phyloP scores from a whole-genome alignment of 2,797 vertebrate species.

The Sebastes diaconus region DNA sequence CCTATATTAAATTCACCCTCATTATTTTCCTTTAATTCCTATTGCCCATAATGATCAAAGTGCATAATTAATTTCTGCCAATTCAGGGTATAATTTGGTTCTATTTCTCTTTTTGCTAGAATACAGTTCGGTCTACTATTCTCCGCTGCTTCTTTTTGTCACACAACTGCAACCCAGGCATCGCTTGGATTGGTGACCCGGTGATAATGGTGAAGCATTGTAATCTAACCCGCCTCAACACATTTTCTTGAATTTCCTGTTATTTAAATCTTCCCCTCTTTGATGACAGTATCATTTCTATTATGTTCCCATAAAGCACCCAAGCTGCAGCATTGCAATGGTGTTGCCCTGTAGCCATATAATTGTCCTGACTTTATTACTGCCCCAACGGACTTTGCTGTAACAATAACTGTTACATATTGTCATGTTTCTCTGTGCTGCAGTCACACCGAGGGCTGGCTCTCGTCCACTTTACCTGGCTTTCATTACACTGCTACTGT shows the following conservation, averaged over 20 bases:
- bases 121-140: background rate
- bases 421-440: conserved; percentile 38
- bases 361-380: conserved; percentile 58
- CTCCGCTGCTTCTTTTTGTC: background rate
- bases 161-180: background rate
- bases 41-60: conserved; percentile 79
- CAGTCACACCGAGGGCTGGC: conserved; percentile 10
- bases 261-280: conserved; percentile 33
- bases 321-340: conserved; percentile 45
- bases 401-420: conserved; percentile 46
- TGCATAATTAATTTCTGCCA: conserved; percentile 81
- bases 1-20: conserved; percentile 41
- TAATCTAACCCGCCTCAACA: conserved; percentile 2
- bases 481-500: conserved; percentile 36
- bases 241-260: conserved; percentile 7
- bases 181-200: background rate
- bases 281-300: conserved; percentile 30
- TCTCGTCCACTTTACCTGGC: conserved; percentile 29
- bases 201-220: background rate
- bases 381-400: conserved; percentile 28
- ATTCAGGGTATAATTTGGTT: conserved; percentile 66
- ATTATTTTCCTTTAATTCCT: conserved; percentile 69
- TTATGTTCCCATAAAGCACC: conserved; percentile 26
- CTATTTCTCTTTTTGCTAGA: conserved; percentile 25
- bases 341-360: conserved; percentile 41